Conservation (phyloP, 2,113 vertebrate genomes). For the Podiceps cristatus region DNA sequence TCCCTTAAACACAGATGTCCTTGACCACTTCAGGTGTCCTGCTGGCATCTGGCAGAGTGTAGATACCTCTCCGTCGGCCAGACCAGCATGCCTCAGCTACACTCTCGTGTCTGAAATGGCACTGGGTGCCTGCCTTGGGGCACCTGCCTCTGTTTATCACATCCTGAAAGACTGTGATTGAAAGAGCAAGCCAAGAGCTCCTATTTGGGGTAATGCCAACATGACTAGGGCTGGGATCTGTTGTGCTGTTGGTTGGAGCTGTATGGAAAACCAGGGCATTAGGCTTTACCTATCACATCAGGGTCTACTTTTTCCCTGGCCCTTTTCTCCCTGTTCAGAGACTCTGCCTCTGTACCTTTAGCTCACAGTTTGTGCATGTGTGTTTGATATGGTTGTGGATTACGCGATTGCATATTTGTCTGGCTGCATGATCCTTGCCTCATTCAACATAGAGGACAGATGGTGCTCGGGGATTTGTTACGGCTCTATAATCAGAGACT, state of each 20-base stretch:
- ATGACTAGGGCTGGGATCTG: background rate
- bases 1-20: fast-evolving
- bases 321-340: background rate
- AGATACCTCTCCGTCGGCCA: background rate
- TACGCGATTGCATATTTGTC: background rate
- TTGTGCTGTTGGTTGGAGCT: background rate
- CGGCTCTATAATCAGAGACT: background rate
- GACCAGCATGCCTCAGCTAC: background rate
- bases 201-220: fast-evolving
- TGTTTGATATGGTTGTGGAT: background rate
- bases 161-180: background rate
- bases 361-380: fast-evolving
- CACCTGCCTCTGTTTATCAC: background rate
- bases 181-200: background rate
- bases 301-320: background rate
- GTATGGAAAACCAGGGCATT: fast-evolving
- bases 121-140: fast-evolving
- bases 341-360: fast-evolving
- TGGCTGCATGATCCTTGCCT: background rate
- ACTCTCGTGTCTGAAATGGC: background rate
- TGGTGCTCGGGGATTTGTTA: background rate
- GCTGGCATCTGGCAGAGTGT: background rate
- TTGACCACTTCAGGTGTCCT: background rate
- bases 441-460: background rate
- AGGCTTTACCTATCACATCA: fast-evolving